phyloP scores from a whole-genome alignment of 30 jellyfish, hydroid and myxozoan genomes.

The Hydractinia symbiolongicarpus region DNA sequence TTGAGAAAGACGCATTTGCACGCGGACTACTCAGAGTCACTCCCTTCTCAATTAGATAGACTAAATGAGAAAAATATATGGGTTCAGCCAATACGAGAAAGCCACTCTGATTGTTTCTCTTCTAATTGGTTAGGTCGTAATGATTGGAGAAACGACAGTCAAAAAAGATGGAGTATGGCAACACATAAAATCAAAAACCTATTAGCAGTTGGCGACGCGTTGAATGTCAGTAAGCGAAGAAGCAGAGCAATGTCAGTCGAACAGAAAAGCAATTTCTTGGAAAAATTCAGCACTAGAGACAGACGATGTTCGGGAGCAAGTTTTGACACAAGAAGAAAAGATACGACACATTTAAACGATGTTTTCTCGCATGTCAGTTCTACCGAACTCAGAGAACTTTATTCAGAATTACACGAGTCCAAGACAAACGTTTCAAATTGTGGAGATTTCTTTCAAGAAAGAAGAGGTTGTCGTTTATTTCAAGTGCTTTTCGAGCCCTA shows the following conservation, averaged over 20 bases:
- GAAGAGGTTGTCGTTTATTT: not conserved
- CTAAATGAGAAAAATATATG: not conserved
- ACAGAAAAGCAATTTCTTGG: conserved; percentile 26
- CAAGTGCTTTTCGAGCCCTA: conserved; percentile 63
- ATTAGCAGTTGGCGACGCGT: conserved; percentile 17
- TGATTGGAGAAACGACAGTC: conserved; percentile 14
- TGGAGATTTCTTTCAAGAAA: not conserved
- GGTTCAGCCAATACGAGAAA: not conserved
- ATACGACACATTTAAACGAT: conserved; percentile 5
- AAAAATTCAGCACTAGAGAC: conserved; percentile 44
- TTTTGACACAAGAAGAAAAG: conserved; percentile 7
- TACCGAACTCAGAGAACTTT: conserved; percentile 21
- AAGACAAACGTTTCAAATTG: conserved; percentile 14
- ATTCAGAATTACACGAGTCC: not conserved
- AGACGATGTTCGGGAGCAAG: conserved; percentile 31
- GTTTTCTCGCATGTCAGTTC: conserved; percentile 7
- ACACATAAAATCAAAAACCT: conserved; percentile 20
- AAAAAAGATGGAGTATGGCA: conserved; percentile 18
- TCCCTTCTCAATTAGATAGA: not conserved
- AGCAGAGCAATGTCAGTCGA: conserved; percentile 27
- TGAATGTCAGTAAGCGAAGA: not conserved
- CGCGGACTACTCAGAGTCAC: conserved; percentile 13
- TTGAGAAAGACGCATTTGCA: too few relatives aligned
- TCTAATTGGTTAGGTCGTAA: conserved; percentile 20
- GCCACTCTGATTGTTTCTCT: not conserved